phyloP scores from a whole-genome alignment of 2,113 vertebrate genomes.

The Plestiodon gilberti region DNA sequence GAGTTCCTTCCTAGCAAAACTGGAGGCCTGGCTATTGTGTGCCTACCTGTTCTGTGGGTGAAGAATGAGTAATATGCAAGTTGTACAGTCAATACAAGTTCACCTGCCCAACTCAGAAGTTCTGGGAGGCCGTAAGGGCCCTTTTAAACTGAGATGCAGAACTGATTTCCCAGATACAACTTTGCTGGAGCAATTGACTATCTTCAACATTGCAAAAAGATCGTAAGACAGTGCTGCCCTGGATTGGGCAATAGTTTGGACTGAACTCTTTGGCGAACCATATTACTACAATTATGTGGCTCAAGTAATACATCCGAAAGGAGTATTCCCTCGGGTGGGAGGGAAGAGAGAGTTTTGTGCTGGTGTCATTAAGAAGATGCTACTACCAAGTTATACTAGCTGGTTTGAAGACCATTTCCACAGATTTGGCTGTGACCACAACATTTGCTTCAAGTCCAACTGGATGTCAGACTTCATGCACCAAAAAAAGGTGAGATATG shows the following conservation, averaged over 20 bases:
- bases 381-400: slow-evolving; percentile 36
- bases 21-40: slow-evolving; percentile 62
- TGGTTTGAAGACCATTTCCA: slow-evolving; percentile 53
- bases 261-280: slow-evolving; percentile 54
- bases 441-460: slow-evolving; percentile 53
- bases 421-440: slow-evolving; percentile 57
- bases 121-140: slow-evolving; percentile 5
- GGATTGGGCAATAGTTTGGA: slow-evolving; percentile 1
- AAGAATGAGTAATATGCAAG: slow-evolving; percentile 58
- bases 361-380: slow-evolving; percentile 56
- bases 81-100: slow-evolving; percentile 54
- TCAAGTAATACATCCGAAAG: slow-evolving; percentile 51
- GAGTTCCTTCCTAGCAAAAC: slow-evolving; percentile 56
- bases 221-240: slow-evolving; percentile 47
- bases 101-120: slow-evolving; percentile 37
- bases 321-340: neutral
- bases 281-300: slow-evolving; percentile 55
- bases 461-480: slow-evolving; percentile 68
- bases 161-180: slow-evolving; percentile 54
- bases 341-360: slow-evolving; percentile 36
- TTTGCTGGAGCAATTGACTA: slow-evolving; percentile 49
- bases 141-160: slow-evolving; percentile 28
- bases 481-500: slow-evolving; percentile 61
- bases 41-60: slow-evolving; percentile 49
- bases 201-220: slow-evolving; percentile 35